phyloP scores from a whole-genome alignment of 2,113 vertebrate genomes.

The Mirounga angustirostris region DNA sequence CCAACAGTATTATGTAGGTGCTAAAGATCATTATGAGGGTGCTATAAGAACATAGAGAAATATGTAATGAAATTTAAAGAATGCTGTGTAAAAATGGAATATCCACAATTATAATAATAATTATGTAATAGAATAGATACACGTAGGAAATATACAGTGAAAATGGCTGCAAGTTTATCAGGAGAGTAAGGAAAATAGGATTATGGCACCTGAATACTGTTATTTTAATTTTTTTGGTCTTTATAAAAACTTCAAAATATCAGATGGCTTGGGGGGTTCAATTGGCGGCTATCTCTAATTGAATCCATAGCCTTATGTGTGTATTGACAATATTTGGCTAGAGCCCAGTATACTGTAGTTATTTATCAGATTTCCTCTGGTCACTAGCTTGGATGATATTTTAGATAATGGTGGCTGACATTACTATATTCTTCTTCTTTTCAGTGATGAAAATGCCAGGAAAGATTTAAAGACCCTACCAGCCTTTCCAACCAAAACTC shows the following conservation, averaged over 20 bases:
- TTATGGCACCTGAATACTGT: not conserved
- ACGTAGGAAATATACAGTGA: not conserved
- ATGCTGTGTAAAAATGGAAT: not conserved
- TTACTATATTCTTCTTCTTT: conserved; percentile 27
- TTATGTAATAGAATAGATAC: not conserved
- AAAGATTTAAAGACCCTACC: conserved; percentile 95
- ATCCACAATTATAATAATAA: not conserved
- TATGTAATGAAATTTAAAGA: not conserved
- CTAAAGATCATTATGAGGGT: not conserved
- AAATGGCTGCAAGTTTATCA: not conserved
- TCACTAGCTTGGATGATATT: not conserved
- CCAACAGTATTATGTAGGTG: not conserved
- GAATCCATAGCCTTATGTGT: not conserved
- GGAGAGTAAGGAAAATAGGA: not conserved
- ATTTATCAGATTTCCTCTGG: not conserved
- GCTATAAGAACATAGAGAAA: not conserved
- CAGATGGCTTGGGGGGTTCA: not conserved
- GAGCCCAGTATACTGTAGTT: not conserved
- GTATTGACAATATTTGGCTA: not conserved
- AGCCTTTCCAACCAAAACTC: conserved; percentile 93
- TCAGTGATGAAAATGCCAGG: conserved; percentile 93
- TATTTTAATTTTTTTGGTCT: not conserved
- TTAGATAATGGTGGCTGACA: not conserved
- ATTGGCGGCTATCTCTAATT: not conserved
- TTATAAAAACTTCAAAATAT: not conserved